phyloP scores from a whole-genome alignment of 2,113 vertebrate species.

The Aegotheles bennettii region DNA sequence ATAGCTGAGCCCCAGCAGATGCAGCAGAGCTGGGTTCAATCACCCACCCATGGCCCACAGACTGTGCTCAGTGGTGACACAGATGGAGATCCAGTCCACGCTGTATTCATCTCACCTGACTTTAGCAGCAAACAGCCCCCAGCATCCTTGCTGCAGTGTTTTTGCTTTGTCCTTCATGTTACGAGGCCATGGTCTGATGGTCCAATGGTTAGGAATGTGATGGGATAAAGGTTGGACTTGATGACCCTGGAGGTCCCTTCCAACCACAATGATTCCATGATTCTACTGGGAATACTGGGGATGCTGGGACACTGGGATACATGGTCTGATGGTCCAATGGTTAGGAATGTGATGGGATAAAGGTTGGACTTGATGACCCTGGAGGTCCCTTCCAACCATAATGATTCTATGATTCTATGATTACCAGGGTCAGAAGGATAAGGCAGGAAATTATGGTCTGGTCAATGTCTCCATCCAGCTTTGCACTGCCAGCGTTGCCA shows the following conservation, averaged over 20 bases:
- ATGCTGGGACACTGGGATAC: too few relatives aligned
- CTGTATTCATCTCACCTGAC: not conserved
- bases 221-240: too few relatives aligned
- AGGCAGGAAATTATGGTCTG: not conserved
- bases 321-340: too few relatives aligned
- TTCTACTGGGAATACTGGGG: too few relatives aligned
- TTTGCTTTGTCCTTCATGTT: not conserved
- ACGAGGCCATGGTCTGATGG: too few relatives aligned
- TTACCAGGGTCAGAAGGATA: not conserved
- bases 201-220: too few relatives aligned
- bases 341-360: too few relatives aligned
- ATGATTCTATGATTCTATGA: too few relatives aligned
- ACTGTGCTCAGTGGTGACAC: rapidly evolving
- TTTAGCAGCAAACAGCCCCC: not conserved
- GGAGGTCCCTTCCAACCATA: too few relatives aligned
- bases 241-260: too few relatives aligned
- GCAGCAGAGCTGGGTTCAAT: not conserved
- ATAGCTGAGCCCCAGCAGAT: not conserved
- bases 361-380: too few relatives aligned
- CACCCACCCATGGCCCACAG: not conserved
- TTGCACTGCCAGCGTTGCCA: not conserved
- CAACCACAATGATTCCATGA: too few relatives aligned
- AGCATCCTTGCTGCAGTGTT: not conserved
- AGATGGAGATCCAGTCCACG: not conserved
- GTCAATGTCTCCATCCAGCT: not conserved